Evolutionary conservation across 2,797 vertebrate genomes (phyloP).

Genomic region (Clarias laeviceps): DNA sequence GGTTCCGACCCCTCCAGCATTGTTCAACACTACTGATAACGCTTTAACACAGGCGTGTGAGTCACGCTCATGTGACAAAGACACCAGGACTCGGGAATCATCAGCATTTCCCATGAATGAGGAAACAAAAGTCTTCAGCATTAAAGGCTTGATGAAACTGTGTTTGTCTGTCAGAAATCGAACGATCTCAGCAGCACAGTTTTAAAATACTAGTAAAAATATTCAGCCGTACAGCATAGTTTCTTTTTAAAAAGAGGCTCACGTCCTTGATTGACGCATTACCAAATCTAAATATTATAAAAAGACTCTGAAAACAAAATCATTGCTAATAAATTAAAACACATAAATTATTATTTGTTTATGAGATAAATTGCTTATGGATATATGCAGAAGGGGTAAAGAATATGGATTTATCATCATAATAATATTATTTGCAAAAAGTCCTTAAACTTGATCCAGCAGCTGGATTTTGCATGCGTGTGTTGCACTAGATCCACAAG

Average conservation of each 20-base stretch:
- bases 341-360: conserved; percentile 76
- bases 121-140: conserved; percentile 16
- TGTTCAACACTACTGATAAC: not conserved
- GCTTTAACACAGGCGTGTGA: not conserved
- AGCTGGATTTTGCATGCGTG: conserved; percentile 40
- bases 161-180: conserved; percentile 60
- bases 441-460: conserved; percentile 60
- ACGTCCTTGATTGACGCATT: conserved; percentile 8
- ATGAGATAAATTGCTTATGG: conserved; percentile 51
- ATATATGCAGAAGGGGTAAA: conserved; percentile 26
- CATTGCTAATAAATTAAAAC: conserved; percentile 80
- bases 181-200: conserved; percentile 57
- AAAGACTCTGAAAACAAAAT: conserved; percentile 55
- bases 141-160: conserved; percentile 65
- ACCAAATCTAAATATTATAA: conserved; percentile 42
- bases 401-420: not conserved
- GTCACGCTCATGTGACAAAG: conserved; percentile 3
- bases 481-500: conserved; percentile 51
- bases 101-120: not conserved
- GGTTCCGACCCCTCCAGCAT: not conserved
- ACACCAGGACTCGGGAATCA: not conserved
- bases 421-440: not conserved
- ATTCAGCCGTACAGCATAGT: conserved; percentile 68
- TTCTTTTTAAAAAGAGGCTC: conserved; percentile 46
- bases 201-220: conserved; percentile 65